Percentiles rank a stretch among this genome's conserved stretches.
These are phyloP conservation scores for Melinopterus prodromus DNA, from an alignment of 2,888 invertebrate species.

Conservation along the genomic window DNA sequence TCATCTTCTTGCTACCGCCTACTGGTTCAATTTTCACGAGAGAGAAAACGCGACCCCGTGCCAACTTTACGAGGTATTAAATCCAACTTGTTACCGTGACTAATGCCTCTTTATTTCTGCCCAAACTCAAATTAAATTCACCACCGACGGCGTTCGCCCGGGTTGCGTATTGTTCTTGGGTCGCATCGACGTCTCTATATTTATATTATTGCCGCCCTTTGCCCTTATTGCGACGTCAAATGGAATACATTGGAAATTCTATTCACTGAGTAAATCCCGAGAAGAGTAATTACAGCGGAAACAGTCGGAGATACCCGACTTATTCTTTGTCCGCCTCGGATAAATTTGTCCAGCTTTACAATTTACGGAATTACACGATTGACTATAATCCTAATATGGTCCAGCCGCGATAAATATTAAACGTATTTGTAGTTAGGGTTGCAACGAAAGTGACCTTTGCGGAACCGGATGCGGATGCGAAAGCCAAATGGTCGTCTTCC, in stretches of 20 bases:
- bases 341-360: too few relatives aligned
- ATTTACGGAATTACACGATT: too few relatives aligned
- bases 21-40: not conserved
- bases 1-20: not conserved
- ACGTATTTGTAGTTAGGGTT: too few relatives aligned
- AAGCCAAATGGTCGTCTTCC: too few relatives aligned
- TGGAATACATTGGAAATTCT: not conserved
- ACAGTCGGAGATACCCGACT: too few relatives aligned
- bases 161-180: not conserved
- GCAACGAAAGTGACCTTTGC: too few relatives aligned
- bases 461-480: too few relatives aligned
- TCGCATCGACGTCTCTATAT: not conserved
- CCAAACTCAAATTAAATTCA: constrained; percentile 4
- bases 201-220: not conserved
- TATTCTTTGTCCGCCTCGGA: too few relatives aligned
- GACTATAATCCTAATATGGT: too few relatives aligned
- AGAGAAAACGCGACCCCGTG: not conserved
- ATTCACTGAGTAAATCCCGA: too few relatives aligned
- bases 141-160: not conserved
- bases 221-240: not conserved
- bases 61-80: constrained; percentile 4
- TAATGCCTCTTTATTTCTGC: not conserved
- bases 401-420: too few relatives aligned
- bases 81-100: not conserved
- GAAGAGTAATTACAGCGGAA: too few relatives aligned